These are phyloP conservation scores for Pseudocheirus occidentalis DNA, from an alignment of 2,797 vertebrate genomes.

Conservation along the genomic window DNA sequence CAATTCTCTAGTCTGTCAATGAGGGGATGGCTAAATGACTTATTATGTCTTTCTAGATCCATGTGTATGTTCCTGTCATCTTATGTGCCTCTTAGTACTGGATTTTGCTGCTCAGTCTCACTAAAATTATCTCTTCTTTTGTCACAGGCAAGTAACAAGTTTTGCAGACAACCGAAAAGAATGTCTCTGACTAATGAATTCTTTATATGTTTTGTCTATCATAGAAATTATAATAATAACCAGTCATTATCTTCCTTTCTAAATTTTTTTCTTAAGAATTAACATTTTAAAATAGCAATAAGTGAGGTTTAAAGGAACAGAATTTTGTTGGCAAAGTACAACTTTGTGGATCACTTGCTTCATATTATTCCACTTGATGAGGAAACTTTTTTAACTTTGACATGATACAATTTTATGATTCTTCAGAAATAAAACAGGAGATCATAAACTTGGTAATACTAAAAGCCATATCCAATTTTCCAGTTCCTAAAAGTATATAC, in stretches of 20 bases:
- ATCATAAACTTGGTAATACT: slow-evolving; percentile 26
- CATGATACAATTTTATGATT: neutral
- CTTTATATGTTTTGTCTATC: neutral
- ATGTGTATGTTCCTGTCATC: neutral
- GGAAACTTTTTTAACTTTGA: slow-evolving; percentile 30
- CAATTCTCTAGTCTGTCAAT: neutral
- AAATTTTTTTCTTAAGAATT: slow-evolving; percentile 45
- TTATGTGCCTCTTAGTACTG: neutral
- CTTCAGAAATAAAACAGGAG: slow-evolving; percentile 29
- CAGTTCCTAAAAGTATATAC: neutral
- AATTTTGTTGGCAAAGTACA: slow-evolving; percentile 25
- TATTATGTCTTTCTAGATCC: neutral
- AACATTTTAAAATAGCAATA: slow-evolving; percentile 14
- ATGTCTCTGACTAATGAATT: neutral
- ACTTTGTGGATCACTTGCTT: neutral
- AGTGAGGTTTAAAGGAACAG: neutral
- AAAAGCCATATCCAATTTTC: neutral
- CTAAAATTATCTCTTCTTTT: neutral
- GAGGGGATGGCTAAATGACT: neutral
- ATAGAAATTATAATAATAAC: neutral
- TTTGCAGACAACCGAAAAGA: neutral
- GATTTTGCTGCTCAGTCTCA: neutral
- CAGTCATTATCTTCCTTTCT: neutral
- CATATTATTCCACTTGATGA: neutral
- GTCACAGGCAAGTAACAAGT: neutral